Base-by-base conservation (phyloP, 2,113 vertebrate species). In the Poeciliopsis occidentalis region DNA sequence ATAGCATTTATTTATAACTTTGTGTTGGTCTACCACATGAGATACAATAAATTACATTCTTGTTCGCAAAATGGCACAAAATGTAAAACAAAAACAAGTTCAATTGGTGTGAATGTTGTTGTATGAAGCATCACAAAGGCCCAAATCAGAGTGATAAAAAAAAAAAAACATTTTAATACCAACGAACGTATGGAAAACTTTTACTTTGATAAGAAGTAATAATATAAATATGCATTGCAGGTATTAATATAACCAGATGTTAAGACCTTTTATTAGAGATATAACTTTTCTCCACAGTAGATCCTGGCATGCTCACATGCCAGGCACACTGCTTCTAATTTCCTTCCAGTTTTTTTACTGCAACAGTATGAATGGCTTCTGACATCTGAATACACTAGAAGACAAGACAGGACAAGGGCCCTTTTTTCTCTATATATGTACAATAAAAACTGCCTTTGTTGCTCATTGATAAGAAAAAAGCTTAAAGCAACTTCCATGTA, bases 371-470 rank as follows among this genome's bases (percentile, higher is more conserved):
- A 75, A 64, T 12, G 22, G 82, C 44, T 81, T 63, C 63, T 73
- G 74, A 83, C 83, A 83, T 64, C 71, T 79, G 71, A 88, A 86
- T 54, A 74, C 74, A 83, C 71, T 63, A 29, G 60, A 79, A 75
- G 71, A 90, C 89, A 91, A 92, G 86, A 90, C 51, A 37, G 57
- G 67, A 84, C 88, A 88, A 26, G 91, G 80, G 57, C 54, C 12
- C 39, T 54, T 64, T 63, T 63, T 72, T 54, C 30, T 31, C 39
- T 75, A 65, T 61, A 41, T n/a, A 51, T 68, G 67, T 19, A 67
- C 66, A 66, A 71, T 47, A 32, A 65, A 83, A 64, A 64, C 76
- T 37, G 24, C 64, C 19, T 34, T 1, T 39, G 19, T 62, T 77
- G 62, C 12, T 67, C 8, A 70, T 69, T 39, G 2, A 6, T 71